phyloP scores from a whole-genome alignment of 2,797 vertebrate species.

The Anguilla pacifica region DNA sequence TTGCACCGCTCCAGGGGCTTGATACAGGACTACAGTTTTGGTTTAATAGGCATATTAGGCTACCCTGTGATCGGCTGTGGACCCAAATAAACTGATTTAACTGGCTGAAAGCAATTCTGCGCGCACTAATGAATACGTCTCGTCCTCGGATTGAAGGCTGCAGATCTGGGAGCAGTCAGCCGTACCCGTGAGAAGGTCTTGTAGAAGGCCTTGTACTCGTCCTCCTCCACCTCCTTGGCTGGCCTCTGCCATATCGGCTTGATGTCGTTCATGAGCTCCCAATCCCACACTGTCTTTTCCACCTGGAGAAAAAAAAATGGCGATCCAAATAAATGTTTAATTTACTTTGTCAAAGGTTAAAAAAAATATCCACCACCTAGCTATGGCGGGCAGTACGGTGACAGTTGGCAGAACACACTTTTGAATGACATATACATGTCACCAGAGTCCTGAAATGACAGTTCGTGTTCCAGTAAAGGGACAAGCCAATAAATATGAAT shows the following conservation, averaged over 20 bases:
- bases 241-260: conserved; percentile 98
- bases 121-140: background rate
- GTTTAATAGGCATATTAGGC: background rate
- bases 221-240: conserved; percentile 94
- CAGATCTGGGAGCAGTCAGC: background rate
- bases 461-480: background rate
- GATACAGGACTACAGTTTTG: background rate
- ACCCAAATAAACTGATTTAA: background rate
- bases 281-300: conserved; percentile 98
- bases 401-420: background rate
- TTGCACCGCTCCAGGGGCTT: background rate
- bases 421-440: background rate
- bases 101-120: background rate
- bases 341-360: background rate
- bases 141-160: background rate
- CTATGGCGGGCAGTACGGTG: background rate
- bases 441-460: background rate
- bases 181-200: conserved; percentile 97
- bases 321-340: background rate
- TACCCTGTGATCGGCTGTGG: background rate
- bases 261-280: conserved; percentile 99
- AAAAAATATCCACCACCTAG: background rate
- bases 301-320: conserved; percentile 71
- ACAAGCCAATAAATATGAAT: background rate
- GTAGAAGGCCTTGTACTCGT: conserved; percentile 98